These are phyloP conservation scores for Polydrusus pterygomalis DNA, from an alignment of 2,888 invertebrate species.

Conservation along the genomic window DNA sequence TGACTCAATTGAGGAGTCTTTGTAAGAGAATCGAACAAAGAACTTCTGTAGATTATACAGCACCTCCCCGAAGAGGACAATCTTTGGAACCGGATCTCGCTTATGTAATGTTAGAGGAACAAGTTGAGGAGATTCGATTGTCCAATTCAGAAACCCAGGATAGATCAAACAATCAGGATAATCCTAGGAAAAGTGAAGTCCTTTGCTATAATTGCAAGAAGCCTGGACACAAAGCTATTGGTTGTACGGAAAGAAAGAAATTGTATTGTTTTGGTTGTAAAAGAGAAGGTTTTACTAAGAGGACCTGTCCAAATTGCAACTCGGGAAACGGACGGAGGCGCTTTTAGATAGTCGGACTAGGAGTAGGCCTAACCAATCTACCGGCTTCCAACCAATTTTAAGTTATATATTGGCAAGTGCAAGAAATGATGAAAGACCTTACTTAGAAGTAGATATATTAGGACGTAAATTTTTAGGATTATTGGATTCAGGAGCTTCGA, in stretches of 20 bases:
- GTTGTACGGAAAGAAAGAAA: too few species aligned
- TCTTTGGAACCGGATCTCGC: neutral
- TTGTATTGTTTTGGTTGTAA: too few species aligned
- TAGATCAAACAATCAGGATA: too few species aligned
- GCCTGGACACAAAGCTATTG: neutral
- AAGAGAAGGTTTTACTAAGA: too few species aligned
- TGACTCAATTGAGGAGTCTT: conserved; percentile 18
- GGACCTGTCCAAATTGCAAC: too few species aligned
- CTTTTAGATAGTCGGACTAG: too few species aligned
- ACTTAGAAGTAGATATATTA: conserved; percentile 29
- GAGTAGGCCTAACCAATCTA: too few species aligned
- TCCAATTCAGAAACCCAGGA: neutral
- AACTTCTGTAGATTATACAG: neutral
- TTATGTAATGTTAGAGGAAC: neutral
- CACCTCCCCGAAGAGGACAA: neutral
- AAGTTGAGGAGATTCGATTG: too few species aligned
- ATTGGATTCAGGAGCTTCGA: conserved; percentile 18
- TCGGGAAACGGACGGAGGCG: too few species aligned
- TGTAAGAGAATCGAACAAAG: conserved; percentile 28
- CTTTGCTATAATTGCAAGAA: neutral
- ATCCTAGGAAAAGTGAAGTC: too few species aligned
- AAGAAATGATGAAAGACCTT: conserved; percentile 31
- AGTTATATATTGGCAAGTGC: too few species aligned
- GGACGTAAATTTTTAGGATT: conserved; percentile 18
- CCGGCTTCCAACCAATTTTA: too few species aligned